Conservation (phyloP, 2,888 invertebrate genomes). For the Tipula helvola region DNA sequence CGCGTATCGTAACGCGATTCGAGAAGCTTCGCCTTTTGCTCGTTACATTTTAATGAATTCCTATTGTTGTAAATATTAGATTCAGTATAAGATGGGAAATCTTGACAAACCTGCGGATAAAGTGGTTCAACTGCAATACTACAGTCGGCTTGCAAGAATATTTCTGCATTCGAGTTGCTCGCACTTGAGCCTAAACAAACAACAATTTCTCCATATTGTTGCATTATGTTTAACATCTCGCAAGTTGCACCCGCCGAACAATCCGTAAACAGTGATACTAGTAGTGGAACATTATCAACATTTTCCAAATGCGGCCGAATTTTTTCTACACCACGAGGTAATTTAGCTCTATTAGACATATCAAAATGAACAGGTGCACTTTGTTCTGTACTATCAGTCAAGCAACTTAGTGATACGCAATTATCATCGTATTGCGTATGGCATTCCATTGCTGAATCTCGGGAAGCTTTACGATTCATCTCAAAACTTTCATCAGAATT, state of each 20-base stretch:
- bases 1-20: constrained; percentile 20
- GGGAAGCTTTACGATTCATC: constrained; percentile 36
- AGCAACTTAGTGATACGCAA: constrained; percentile 71
- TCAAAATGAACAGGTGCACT: constrained; percentile 86
- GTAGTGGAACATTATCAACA: constrained; percentile 93
- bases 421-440: constrained; percentile 34
- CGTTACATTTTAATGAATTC: constrained; percentile 23
- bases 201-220: constrained; percentile 89
- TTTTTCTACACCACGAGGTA: constrained; percentile 93
- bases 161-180: constrained; percentile 72
- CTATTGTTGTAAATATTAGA: constrained; percentile 30
- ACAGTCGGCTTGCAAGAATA: constrained; percentile 86
- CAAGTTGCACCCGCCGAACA: constrained; percentile 84
- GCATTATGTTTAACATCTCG: constrained; percentile 92
- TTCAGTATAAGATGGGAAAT: constrained; percentile 32
- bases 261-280: constrained; percentile 96
- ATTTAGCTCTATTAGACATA: constrained; percentile 84
- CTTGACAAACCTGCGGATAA: constrained; percentile 55
- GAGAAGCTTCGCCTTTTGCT: constrained; percentile 11
- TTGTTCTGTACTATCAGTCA: constrained; percentile 83
- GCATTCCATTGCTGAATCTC: constrained; percentile 40
- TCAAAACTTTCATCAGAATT: constrained; percentile 9
- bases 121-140: constrained; percentile 88
- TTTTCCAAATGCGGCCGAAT: constrained; percentile 89
- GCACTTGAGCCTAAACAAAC: constrained; percentile 88